phyloP scores from a whole-genome alignment of 2,888 invertebrate species.

The Malthinus flaveolus region DNA sequence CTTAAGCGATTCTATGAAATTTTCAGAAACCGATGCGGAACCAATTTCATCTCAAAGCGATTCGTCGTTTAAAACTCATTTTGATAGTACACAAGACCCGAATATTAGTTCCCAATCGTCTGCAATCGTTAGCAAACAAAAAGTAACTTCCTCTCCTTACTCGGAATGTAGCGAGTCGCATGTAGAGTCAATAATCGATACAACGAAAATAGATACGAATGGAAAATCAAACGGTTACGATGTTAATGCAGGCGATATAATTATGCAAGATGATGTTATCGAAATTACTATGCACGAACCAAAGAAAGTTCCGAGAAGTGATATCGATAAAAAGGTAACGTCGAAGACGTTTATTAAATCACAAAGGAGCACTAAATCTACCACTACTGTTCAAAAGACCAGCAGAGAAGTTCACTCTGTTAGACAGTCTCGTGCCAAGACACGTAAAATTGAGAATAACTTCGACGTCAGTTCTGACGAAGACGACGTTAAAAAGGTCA shows the following conservation, averaged over 20 bases:
- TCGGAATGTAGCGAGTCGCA: conserved; percentile 45
- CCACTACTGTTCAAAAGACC: conserved; percentile 9
- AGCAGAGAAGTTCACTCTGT: not conserved
- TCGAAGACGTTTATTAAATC: conserved; percentile 3
- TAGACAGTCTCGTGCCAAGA: conserved; percentile 20
- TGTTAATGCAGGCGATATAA: conserved; percentile 45
- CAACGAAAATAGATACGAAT: conserved; percentile 18
- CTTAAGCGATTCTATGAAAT: conserved; percentile 42
- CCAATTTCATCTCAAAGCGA: conserved; percentile 50
- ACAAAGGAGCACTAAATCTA: not conserved
- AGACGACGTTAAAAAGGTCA: conserved; percentile 28
- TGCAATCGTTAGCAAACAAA: conserved; percentile 26
- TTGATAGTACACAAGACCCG: conserved; percentile 37
- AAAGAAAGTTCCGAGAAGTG: conserved; percentile 17
- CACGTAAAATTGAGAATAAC: conserved; percentile 42
- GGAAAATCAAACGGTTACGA: conserved; percentile 17
- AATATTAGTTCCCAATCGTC: conserved; percentile 24
- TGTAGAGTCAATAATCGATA: conserved; percentile 44
- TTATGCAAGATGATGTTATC: conserved; percentile 54
- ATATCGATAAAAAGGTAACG: not conserved
- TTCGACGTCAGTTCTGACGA: conserved; percentile 51
- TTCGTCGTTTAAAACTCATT: conserved; percentile 41
- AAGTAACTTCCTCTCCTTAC: conserved; percentile 38
- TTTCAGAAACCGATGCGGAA: conserved; percentile 47
- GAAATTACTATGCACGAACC: conserved; percentile 51